Percentiles rank a stretch among this genome's conserved stretches.
These are phyloP conservation scores for Caenorhabditis auriculariae DNA, from an alignment of 2,888 invertebrate genomes.

Conservation along the genomic window DNA sequence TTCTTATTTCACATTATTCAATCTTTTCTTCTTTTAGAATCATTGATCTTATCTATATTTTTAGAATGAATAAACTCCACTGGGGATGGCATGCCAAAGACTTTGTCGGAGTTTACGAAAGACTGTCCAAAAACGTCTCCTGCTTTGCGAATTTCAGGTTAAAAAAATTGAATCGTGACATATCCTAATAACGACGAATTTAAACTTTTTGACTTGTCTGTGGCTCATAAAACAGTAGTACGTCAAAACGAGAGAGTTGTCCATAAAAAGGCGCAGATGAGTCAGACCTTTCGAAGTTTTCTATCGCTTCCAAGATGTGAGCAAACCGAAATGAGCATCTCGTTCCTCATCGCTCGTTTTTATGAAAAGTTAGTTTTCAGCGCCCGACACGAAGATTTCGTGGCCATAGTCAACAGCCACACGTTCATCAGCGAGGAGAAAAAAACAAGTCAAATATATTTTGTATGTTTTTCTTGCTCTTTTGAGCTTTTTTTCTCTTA, in stretches of 20 bases:
- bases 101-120: conserved; percentile 47
- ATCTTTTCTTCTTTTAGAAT: neutral
- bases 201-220: no score
- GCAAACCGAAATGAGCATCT: no score
- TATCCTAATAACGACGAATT: no score
- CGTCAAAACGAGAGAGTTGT: no score
- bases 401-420: neutral
- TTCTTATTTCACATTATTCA: no score
- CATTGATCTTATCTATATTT: neutral
- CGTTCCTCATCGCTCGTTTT: no score
- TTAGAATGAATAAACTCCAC: conserved; percentile 23
- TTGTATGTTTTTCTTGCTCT: conserved; percentile 19
- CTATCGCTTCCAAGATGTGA: no score
- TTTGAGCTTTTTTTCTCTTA: neutral
- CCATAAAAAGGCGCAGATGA: no score
- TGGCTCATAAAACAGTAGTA: no score
- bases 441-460: conserved; percentile 42
- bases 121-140: conserved; percentile 24
- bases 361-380: conserved; percentile 9
- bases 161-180: no score
- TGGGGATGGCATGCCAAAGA: conserved; percentile 59
- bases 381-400: conserved; percentile 23
- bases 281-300: no score
- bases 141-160: conserved; percentile 37
- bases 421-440: conserved; percentile 31